These are phyloP conservation scores for Cassiopea xamachana DNA, from an alignment of 30 jellyfish, hydroid and myxozoan genomes.

Conservation along the genomic window DNA sequence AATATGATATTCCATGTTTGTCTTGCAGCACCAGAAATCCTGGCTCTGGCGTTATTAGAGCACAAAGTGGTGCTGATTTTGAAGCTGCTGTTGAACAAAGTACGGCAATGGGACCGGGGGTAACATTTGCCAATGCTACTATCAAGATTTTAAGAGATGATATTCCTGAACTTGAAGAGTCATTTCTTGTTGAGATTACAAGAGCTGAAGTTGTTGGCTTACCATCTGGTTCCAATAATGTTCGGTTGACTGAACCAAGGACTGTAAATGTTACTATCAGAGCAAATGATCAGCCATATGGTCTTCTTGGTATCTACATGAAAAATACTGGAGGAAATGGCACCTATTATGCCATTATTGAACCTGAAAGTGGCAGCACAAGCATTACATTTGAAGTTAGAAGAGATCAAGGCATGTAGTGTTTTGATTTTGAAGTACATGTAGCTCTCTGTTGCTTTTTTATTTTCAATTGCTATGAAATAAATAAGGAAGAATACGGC, in stretches of 20 bases:
- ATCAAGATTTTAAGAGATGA: constrained; percentile 66
- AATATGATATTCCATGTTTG: neutral
- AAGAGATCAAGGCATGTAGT: constrained; percentile 67
- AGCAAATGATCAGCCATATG: constrained; percentile 93
- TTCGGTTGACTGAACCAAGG: constrained; percentile 50
- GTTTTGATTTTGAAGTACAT: neutral
- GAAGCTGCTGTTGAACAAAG: constrained; percentile 26
- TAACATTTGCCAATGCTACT: constrained; percentile 36
- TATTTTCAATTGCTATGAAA: neutral
- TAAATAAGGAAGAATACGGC: too few relatives aligned
- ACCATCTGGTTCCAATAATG: constrained; percentile 26
- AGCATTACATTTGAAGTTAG: constrained; percentile 63
- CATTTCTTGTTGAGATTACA: constrained; percentile 66
- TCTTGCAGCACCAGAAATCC: neutral
- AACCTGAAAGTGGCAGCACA: constrained; percentile 74
- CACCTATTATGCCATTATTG: constrained; percentile 51
- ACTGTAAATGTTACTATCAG: constrained; percentile 74
- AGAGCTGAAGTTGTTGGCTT: constrained; percentile 65
- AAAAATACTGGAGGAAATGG: constrained; percentile 60
- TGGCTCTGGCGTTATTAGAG: constrained; percentile 49
- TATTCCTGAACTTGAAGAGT: constrained; percentile 86
- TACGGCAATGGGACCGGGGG: constrained; percentile 52
- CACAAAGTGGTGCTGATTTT: constrained; percentile 76
- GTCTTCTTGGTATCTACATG: constrained; percentile 65
- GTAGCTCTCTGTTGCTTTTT: neutral